phyloP scores from a whole-genome alignment of 2,888 invertebrate species.

The Agonopterix subpropinquella region DNA sequence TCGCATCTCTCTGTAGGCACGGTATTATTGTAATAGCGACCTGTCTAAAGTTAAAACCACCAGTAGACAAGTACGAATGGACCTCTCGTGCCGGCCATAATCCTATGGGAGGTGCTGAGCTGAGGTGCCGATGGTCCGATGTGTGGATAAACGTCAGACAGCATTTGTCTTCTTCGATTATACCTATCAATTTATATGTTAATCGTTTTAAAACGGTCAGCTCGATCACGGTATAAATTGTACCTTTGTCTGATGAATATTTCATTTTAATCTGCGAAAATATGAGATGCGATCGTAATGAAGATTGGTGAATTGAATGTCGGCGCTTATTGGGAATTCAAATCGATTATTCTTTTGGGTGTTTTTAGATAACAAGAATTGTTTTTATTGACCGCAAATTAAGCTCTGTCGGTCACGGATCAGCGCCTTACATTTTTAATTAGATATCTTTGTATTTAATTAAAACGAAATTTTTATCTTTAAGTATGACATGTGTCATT shows the following conservation, averaged over 20 bases:
- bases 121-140: conserved; percentile 12
- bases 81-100: conserved; percentile 24
- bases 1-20: conserved; percentile 46
- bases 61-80: conserved; percentile 36
- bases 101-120: conserved; percentile 21
- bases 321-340: too few relatives aligned
- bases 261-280: neutral
- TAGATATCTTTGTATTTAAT: too few relatives aligned
- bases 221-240: neutral
- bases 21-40: conserved; percentile 56
- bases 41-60: conserved; percentile 38
- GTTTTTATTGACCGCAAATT: too few relatives aligned
- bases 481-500: too few relatives aligned
- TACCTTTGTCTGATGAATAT: neutral
- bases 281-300: too few relatives aligned
- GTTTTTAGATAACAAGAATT: too few relatives aligned
- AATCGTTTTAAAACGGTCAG: conserved; percentile 8
- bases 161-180: conserved; percentile 19
- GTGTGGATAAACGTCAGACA: conserved; percentile 25
- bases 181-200: conserved; percentile 12
- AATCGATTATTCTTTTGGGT: too few relatives aligned
- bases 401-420: too few relatives aligned
- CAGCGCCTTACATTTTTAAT: too few relatives aligned
- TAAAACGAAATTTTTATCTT: too few relatives aligned
- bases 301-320: too few relatives aligned